Base-by-base conservation (phyloP, 53 echinoderm and acorn worm genomes). In the Holothuria leucospilota region DNA sequence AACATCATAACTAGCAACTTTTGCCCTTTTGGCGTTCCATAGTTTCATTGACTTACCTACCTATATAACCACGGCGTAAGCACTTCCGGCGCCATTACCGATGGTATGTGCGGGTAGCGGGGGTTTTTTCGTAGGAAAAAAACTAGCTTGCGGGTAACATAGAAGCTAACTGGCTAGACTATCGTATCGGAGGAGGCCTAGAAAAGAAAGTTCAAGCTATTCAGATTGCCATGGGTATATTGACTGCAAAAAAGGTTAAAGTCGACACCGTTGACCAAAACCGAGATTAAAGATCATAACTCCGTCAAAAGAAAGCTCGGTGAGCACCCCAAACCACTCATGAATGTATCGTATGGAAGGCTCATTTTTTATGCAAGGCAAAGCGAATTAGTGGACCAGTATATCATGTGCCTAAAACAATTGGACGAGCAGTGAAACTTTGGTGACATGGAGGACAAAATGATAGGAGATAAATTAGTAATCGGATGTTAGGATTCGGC, bases 371-470 rank as follows among this genome's bases (percentile, higher is more conserved):
- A 30, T 29, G 34, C 39, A 64, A 40, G 64, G 62, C 28, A 63
- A 30, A 65, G 84, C 4, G 66, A 83, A 65, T 68, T 69, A 27
- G 42, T 85, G 23, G 85, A 85, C 27, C 85, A 85, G 41, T 85
- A 85, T 69, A 69, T 68, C 21, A 52, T 85, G 29, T 69, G 85
- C 62, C 23, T 85, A 9, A 85, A 51, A 68, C 85, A 85, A 8
- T 29, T 68, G 20, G 84, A 62, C 23, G 66, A 65, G 26, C 69
- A 68, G 27, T 26, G 27, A 18, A 68, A 68, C 2, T 72, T 72
- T 41, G 42, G 73, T 13, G 38, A 11, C 14, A 72, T 72, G 73
- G 73, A 72, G 21, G 21, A 14, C 73, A 29, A 72, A 39, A 72
- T 72, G 73, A 34, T 72, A 20, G 34, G 73, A 13, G 73, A 72